These are phyloP conservation scores for Protomyctophum bolini DNA, from an alignment of 2,113 vertebrate species.

Conservation along the genomic window DNA sequence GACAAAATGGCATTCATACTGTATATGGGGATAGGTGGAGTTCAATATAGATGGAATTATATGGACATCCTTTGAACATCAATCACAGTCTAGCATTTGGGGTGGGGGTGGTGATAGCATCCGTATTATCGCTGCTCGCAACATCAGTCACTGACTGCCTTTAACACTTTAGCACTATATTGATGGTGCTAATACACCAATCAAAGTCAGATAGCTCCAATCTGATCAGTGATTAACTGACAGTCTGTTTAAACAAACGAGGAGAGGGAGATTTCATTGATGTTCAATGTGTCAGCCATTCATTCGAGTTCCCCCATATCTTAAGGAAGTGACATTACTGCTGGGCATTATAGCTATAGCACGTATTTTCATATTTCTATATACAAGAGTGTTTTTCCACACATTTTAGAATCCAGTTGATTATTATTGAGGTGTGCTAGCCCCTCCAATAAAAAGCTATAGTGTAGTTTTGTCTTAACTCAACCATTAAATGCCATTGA, in stretches of 20 bases:
- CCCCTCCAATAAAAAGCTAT: no score
- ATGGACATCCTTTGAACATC: slow-evolving; percentile 70
- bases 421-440: no score
- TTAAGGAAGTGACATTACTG: neutral
- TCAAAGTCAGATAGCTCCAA: slow-evolving; percentile 67
- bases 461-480: no score
- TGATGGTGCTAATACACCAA: slow-evolving; percentile 66
- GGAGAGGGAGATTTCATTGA: neutral
- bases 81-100: slow-evolving; percentile 66
- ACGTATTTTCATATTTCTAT: neutral
- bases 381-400: neutral
- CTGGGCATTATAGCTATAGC: no score
- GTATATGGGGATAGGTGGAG: slow-evolving; percentile 1
- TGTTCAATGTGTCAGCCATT: slow-evolving; percentile 23
- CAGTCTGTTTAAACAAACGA: slow-evolving; percentile 1
- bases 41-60: slow-evolving; percentile 56
- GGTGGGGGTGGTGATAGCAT: slow-evolving; percentile 9
- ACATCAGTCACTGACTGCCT: slow-evolving; percentile 49
- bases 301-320: neutral
- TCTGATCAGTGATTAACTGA: slow-evolving; percentile 48
- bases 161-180: slow-evolving; percentile 46
- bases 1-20: slow-evolving; percentile 50
- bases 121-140: slow-evolving; percentile 29
- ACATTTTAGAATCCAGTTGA: neutral
- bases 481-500: no score